Percentiles rank a stretch among this genome's conserved stretches.
Evolutionary conservation across 2,888 invertebrate genomes (phyloP).

Genomic region (Callyntrura sp.): DNA sequence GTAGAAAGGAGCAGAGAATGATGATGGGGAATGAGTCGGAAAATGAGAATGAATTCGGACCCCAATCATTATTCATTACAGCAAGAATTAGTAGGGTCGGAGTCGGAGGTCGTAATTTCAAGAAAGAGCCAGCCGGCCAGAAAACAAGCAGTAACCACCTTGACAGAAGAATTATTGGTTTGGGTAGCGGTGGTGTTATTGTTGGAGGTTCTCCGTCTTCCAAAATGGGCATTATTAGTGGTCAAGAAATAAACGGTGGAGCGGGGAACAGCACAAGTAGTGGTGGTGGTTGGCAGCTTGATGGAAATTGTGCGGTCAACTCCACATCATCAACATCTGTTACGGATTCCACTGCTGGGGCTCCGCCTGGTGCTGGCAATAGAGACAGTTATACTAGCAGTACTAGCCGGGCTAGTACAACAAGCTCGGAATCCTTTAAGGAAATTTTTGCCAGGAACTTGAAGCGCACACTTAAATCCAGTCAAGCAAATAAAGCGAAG

Average conservation of each 20-base stretch:
- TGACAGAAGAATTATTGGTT: constrained; percentile 74
- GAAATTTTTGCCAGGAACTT: constrained; percentile 79
- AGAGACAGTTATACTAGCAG: constrained; percentile 65
- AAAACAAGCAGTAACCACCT: constrained; percentile 55
- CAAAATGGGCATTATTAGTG: constrained; percentile 70
- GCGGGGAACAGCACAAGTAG: constrained; percentile 60
- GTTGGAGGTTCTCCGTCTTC: constrained; percentile 45
- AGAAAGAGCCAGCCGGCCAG: constrained; percentile 40
- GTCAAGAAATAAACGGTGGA: constrained; percentile 73
- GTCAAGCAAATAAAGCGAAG: constrained; percentile 65
- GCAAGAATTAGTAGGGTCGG: constrained; percentile 19
- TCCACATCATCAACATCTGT: constrained; percentile 51
- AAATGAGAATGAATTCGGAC: constrained; percentile 76
- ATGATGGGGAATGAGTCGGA: constrained; percentile 73
- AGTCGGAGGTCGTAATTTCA: constrained; percentile 18
- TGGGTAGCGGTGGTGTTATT: constrained; percentile 4
- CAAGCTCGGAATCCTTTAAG: constrained; percentile 73
- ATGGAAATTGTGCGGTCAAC: constrained; percentile 72
- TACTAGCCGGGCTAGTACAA: constrained; percentile 66
- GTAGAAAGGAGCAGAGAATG: constrained; percentile 18
- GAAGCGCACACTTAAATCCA: constrained; percentile 72
- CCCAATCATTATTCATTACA: constrained; percentile 77
- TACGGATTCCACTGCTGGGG: constrained; percentile 12
- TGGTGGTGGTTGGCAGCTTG: constrained; percentile 71
- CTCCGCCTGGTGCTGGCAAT: neutral